A percentile compares a stretch with the other conserved stretches of the same genome.
Conservation (phyloP, 2,888 invertebrate genomes). For the Tolmerus cingulatus region DNA sequence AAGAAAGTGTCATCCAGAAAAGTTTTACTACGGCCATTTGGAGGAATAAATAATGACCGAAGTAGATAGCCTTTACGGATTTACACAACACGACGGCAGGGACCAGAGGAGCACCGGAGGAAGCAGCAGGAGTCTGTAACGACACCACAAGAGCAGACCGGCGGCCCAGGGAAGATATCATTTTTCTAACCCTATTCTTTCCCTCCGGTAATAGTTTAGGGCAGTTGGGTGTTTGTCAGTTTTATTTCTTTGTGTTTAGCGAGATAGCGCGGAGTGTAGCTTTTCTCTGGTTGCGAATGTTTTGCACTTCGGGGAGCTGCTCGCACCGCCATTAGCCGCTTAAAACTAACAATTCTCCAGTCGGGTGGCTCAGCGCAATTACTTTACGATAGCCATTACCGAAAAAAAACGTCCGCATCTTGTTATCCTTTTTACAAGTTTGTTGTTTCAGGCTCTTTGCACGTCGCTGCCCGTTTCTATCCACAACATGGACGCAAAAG, state of each 20-base stretch:
- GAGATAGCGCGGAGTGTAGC: slow-evolving; percentile 10
- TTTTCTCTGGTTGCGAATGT: not conserved
- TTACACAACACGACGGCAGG: slow-evolving; percentile 22
- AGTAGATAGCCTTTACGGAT: slow-evolving; percentile 45
- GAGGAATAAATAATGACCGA: slow-evolving; percentile 44
- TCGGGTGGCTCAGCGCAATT: slow-evolving; percentile 19
- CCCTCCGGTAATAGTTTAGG: slow-evolving; percentile 31
- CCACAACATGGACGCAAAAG: not conserved
- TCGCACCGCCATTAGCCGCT: slow-evolving; percentile 1
- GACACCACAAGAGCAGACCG: slow-evolving; percentile 14
- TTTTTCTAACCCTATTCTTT: slow-evolving; percentile 37
- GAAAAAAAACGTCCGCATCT: slow-evolving; percentile 19
- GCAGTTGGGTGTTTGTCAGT: slow-evolving; percentile 33
- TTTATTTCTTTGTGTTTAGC: slow-evolving; percentile 38
- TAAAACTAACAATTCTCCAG: slow-evolving; percentile 27
- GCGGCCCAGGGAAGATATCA: slow-evolving; percentile 24
- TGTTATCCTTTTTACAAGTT: slow-evolving; percentile 32
- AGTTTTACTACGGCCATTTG: slow-evolving; percentile 46
- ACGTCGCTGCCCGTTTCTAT: not conserved
- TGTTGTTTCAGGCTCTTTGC: slow-evolving; percentile 6
- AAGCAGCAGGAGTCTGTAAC: slow-evolving; percentile 20
- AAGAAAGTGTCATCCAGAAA: slow-evolving; percentile 43
- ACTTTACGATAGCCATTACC: not conserved
- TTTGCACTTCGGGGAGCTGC: not conserved
- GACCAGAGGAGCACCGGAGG: slow-evolving; percentile 7